phyloP scores from a whole-genome alignment of 2,113 vertebrate species.

The Phalacrocorax brasilianus region DNA sequence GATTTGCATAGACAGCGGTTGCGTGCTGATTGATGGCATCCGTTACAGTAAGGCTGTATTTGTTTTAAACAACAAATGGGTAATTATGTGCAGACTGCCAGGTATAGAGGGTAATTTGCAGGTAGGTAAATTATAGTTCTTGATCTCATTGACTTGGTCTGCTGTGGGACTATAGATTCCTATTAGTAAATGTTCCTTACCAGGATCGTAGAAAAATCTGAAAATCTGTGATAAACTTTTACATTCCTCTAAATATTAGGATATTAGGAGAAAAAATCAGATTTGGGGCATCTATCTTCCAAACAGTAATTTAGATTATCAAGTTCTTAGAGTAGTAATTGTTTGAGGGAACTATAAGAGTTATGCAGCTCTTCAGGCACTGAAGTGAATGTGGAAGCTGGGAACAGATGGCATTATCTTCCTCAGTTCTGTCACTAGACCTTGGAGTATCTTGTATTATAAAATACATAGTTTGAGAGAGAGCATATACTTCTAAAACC shows the following conservation, averaged over 20 bases:
- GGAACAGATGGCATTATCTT: not conserved
- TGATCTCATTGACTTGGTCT: constrained; percentile 18
- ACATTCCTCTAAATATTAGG: not conserved
- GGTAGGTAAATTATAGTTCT: constrained; percentile 6
- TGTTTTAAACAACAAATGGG: constrained; percentile 38
- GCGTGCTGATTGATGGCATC: constrained; percentile 35
- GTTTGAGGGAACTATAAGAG: not conserved
- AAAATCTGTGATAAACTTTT: not conserved
- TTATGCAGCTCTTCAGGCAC: not conserved
- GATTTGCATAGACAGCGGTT: constrained; percentile 20
- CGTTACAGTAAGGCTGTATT: constrained; percentile 28
- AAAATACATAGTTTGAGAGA: not conserved
- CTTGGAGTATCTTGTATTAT: not conserved
- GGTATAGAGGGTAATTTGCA: not conserved
- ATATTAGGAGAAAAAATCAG: not conserved
- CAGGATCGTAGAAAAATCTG: not conserved
- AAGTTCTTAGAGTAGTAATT: not conserved
- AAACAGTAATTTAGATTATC: not conserved
- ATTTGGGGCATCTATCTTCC: not conserved
- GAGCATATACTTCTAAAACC: not conserved
- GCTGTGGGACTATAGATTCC: constrained; percentile 23
- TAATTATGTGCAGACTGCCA: constrained; percentile 27
- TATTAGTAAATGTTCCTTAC: not conserved
- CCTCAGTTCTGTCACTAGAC: not conserved
- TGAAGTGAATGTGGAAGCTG: not conserved